Conservation (phyloP, 2,888 invertebrate species). For the Beris morrisii region DNA sequence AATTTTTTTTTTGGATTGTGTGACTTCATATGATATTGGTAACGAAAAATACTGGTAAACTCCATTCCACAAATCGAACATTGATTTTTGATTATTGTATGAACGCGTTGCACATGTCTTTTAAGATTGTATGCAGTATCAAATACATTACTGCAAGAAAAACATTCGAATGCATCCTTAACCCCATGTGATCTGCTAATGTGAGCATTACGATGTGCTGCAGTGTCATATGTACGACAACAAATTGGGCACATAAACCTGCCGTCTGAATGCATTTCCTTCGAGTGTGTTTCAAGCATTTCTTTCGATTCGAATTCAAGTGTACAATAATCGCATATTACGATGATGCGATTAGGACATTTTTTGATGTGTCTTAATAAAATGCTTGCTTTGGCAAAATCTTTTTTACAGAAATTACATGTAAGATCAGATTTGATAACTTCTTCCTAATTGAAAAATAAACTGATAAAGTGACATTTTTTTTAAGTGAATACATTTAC, state of each 20-base stretch:
- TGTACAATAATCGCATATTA: not conserved
- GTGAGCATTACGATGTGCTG: slow-evolving; percentile 33
- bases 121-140: slow-evolving; percentile 27
- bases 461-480: too few relatives aligned
- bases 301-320: not conserved
- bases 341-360: too few relatives aligned
- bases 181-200: slow-evolving; percentile 13
- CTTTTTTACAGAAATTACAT: not conserved
- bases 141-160: slow-evolving; percentile 24
- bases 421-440: too few relatives aligned
- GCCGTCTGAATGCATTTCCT: not conserved
- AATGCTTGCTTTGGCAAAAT: too few relatives aligned
- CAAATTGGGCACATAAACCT: slow-evolving; percentile 17
- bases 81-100: slow-evolving; percentile 12
- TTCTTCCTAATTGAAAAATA: too few relatives aligned
- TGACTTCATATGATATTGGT: slow-evolving; percentile 34
- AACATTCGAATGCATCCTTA: slow-evolving; percentile 20
- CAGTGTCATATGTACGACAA: slow-evolving; percentile 28
- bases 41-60: slow-evolving; percentile 32
- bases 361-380: too few relatives aligned
- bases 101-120: slow-evolving; percentile 28
- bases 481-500: too few relatives aligned
- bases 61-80: slow-evolving; percentile 27
- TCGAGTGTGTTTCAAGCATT: not conserved
- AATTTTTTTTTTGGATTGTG: slow-evolving; percentile 35